phyloP scores from a whole-genome alignment of 30 jellyfish, hydroid and myxozoan species.

The Mastigias papua region DNA sequence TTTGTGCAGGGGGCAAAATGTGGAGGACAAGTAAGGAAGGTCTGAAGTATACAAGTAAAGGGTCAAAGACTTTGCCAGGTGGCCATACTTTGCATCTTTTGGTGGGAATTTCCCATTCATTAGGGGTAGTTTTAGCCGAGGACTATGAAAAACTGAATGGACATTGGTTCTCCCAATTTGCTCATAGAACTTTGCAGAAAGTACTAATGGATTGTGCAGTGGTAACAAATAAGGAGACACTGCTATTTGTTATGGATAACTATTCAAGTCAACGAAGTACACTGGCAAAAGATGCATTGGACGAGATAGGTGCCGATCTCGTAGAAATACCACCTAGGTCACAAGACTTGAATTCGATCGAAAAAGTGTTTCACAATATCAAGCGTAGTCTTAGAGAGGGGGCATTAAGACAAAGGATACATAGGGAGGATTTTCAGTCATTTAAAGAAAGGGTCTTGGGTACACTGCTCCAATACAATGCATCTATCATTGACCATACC shows the following conservation, averaged over 20 bases:
- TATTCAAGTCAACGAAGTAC: constrained; percentile 36
- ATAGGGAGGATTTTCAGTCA: not conserved
- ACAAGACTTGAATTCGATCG: constrained; percentile 41
- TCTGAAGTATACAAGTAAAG: constrained; percentile 16
- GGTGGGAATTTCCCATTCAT: not conserved
- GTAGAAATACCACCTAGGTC: constrained; percentile 36
- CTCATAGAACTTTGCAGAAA: constrained; percentile 6
- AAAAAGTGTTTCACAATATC: constrained; percentile 14
- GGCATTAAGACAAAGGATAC: not conserved
- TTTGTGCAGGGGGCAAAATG: constrained; percentile 15
- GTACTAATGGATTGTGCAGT: constrained; percentile 10
- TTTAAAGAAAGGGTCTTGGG: not conserved
- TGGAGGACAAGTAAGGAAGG: constrained; percentile 23
- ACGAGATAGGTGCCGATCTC: constrained; percentile 12
- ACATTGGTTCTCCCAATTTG: not conserved
- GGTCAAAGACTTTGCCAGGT: constrained; percentile 7
- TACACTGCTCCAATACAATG: not conserved
- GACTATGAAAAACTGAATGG: constrained; percentile 1
- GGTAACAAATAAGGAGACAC: constrained; percentile 7
- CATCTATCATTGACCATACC: not conserved
- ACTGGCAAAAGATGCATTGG: constrained; percentile 14
- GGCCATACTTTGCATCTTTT: constrained; percentile 1
- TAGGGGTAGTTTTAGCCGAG: constrained; percentile 1
- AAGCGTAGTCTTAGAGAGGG: not conserved
- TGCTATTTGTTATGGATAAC: constrained; percentile 27